These are phyloP conservation scores for Molossus alvarezi DNA, from an alignment of 2,797 vertebrate genomes.

Conservation along the genomic window DNA sequence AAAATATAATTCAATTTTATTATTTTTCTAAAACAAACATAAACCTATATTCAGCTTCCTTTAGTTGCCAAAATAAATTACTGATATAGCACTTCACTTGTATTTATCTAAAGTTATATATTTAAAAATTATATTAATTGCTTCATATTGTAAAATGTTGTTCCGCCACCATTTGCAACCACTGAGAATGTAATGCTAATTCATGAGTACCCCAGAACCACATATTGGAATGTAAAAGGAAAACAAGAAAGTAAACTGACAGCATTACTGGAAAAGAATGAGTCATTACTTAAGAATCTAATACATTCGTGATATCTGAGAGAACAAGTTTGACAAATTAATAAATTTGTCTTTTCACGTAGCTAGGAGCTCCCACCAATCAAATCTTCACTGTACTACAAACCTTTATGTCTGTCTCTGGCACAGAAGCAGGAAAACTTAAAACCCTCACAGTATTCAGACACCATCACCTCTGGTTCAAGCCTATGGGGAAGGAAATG, in stretches of 20 bases:
- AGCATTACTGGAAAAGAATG: not conserved
- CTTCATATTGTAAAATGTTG: not conserved
- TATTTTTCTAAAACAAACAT: not conserved
- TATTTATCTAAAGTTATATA: conserved; percentile 8
- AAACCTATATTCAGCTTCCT: not conserved
- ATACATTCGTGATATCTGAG: not conserved
- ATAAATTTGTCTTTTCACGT: conserved; percentile 48
- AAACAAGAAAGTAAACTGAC: not conserved
- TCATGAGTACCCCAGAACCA: not conserved
- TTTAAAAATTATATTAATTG: not conserved
- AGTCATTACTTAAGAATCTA: not conserved
- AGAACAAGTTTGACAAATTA: conserved; percentile 44
- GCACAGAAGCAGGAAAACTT: not conserved
- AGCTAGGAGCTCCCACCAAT: not conserved
- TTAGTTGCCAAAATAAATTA: not conserved
- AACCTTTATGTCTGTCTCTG: not conserved
- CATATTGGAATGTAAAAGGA: not conserved
- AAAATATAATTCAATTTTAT: not conserved
- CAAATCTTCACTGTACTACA: not conserved
- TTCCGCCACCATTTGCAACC: not conserved
- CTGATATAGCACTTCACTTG: not conserved
- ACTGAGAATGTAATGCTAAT: not conserved
- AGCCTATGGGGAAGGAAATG: not conserved
- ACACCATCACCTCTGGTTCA: not conserved
- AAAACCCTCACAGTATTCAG: not conserved